Evolutionary conservation across 2,113 vertebrate genomes (phyloP), one percentile per base, ranked within the genome.

Genomic region (Hucho hucho): DNA sequence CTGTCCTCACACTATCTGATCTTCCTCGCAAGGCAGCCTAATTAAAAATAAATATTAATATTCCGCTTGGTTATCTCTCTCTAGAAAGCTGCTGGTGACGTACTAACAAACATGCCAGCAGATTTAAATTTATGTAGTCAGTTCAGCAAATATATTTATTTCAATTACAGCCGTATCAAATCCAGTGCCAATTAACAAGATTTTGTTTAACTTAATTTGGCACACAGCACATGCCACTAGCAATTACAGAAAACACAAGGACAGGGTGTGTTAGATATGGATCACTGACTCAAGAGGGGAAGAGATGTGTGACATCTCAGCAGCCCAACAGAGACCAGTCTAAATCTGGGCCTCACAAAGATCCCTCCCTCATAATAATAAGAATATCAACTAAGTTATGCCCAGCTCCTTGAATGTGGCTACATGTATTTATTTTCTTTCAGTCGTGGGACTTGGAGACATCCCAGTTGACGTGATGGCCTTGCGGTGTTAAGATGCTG

Each of bases 141-240:
- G 14, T 56, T 56, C 53, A 18, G 53, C 2, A 43, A 43, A 43
- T 11, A 43, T 43, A 37, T 43, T 43, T 43, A 43, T 43, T 43
- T 43, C 37, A 43, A 43, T 20, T 56, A 14, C 18, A 56, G 18
- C 14, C 4, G 1, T 20, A 56, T 56, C 63, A 46, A 14, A 13
- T 78, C 58, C 72, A 75, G 25, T 70, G 61, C 61, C 67, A 72
- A 75, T 79, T 2, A 69, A 69, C 70, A 59, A 49, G 13, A 75
- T 75, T 24, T 37, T n/a, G 16, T 59, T 4, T 46, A 65, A 26
- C 69, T 53, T 61, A 56, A 47, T 47, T 43, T 25, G 63, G 56
- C 29, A 25, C 53, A 13, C 24, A 64, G 18, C 46, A 65, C 68
- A 75, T 68, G 72, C 72, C 70, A 71, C 16, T 70, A 14, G 63